A percentile compares a stretch with the other conserved stretches of the same genome.
phyloP scores from a whole-genome alignment of 2,888 invertebrate species.

The Megamerina dolium region DNA sequence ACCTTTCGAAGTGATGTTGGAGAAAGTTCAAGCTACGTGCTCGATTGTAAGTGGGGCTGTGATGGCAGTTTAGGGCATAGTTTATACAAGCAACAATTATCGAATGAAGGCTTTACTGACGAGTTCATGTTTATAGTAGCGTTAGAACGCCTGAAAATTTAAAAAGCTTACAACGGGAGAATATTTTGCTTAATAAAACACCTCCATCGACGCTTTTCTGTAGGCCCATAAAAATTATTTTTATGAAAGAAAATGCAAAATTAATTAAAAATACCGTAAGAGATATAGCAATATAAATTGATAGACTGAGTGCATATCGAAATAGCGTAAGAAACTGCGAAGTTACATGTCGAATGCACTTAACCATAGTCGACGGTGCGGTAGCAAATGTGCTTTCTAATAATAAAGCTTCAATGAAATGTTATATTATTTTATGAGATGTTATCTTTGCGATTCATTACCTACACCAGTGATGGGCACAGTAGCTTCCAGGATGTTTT shows the following conservation, averaged over 20 bases:
- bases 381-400: neutral
- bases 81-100: constrained; percentile 3
- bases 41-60: constrained; percentile 7
- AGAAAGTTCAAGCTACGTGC: too few species aligned
- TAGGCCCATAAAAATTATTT: constrained; percentile 5
- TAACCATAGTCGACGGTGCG: neutral
- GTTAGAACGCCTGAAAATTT: constrained; percentile 1
- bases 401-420: neutral
- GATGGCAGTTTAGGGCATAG: constrained; percentile 2
- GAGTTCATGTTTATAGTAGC: neutral
- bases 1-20: too few species aligned
- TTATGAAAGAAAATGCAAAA: constrained; percentile 3
- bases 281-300: too few species aligned
- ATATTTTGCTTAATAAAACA: constrained; percentile 4
- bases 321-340: neutral
- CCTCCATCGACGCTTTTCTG: constrained; percentile 3
- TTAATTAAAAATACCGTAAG: too few species aligned
- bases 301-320: neutral
- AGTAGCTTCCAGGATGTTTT: too few species aligned
- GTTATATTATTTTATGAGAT: too few species aligned
- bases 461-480: too few species aligned
- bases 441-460: too few species aligned
- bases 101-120: neutral
- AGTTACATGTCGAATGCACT: neutral
- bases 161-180: neutral